Evolutionary conservation across 2,888 invertebrate genomes (phyloP).

Genomic region (Microctonus aethiopoides): DNA sequence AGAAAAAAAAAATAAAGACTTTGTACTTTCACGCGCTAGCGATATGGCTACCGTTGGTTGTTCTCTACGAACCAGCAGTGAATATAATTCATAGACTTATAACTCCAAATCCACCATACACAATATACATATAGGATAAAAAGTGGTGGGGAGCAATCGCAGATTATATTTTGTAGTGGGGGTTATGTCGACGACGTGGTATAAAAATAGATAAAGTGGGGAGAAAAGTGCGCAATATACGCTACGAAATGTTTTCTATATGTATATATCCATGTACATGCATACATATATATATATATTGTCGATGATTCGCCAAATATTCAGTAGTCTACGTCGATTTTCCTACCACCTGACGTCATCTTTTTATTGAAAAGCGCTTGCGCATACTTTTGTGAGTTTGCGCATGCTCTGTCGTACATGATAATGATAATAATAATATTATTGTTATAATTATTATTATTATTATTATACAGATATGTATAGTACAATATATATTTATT

Average conservation of each 20-base stretch:
- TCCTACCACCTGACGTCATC: not conserved
- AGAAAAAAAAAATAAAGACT: not conserved
- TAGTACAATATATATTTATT: too few relatives aligned
- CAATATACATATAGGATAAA: not conserved
- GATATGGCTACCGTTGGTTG: not conserved
- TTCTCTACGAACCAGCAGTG: not conserved
- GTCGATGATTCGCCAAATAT: slow-evolving; percentile 1
- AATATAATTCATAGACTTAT: too few relatives aligned
- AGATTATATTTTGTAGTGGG: not conserved
- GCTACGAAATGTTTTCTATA: too few relatives aligned
- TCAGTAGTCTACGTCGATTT: not conserved
- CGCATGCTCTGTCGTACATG: too few relatives aligned
- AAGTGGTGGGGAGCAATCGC: not conserved
- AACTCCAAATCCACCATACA: too few relatives aligned
- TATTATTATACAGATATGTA: too few relatives aligned
- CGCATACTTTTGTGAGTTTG: not conserved
- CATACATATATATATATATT: not conserved
- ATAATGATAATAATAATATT: too few relatives aligned
- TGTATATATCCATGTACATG: not conserved
- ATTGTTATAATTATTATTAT: too few relatives aligned
- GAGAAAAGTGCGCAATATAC: not conserved
- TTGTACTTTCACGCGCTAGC: not conserved
- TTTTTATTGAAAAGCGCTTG: not conserved
- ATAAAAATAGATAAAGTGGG: not conserved
- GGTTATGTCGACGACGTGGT: not conserved